Evolutionary conservation across 1,140 invertebrate species (phyloP), one percentile per base, ranked within the genome.

Genomic region (Odontomachus brunneus): DNA sequence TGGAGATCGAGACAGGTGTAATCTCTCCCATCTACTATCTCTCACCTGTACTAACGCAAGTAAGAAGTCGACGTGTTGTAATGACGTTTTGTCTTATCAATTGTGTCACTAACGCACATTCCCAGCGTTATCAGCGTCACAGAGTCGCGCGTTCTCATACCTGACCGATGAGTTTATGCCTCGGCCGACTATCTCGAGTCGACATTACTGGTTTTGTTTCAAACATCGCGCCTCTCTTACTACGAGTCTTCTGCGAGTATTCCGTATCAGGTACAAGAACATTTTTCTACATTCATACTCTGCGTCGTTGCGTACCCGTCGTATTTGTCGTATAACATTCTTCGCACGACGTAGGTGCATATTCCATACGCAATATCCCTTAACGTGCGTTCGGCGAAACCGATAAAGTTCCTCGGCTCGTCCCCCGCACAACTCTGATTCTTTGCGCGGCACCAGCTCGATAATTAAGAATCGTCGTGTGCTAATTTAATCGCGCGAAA

Each of bases 1-100:
- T n/a, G n/a, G n/a, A 9, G n/a, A 75, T 65, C 4, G n/a, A 14
- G 33, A 26, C 26, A 33, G n/a, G 24, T 76, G 26, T 65, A 65
- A 15, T 62, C 19, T 62, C 19, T 26, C 3, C 53, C 53, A 11
- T 9, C 53, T 22, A 7, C 22, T 19, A 69, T 76, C 48, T 76
- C 22, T 15, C 15, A 19, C 57, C 33, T 57, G 69, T 75, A 12
- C 19, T 22, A 59, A 59, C 7, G 38, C 15, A 69, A 11, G 38
- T 57, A 29, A 51, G 2, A 19, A 51, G 71, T 66, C 63, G 53
- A 26, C 51, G 66, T 17, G 7, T 49, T 55, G 17, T 38, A 86
- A 33, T 83, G 19, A 82, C 69, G 44, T 12, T 71, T 49, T 48
- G 24, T 33, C 80, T 87, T 87, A 87, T 86, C 85, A 86, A 82